Evolutionary conservation across 2,113 vertebrate genomes (phyloP), one percentile per base, ranked within the genome.

Genomic region (Ophiodon elongatus): DNA sequence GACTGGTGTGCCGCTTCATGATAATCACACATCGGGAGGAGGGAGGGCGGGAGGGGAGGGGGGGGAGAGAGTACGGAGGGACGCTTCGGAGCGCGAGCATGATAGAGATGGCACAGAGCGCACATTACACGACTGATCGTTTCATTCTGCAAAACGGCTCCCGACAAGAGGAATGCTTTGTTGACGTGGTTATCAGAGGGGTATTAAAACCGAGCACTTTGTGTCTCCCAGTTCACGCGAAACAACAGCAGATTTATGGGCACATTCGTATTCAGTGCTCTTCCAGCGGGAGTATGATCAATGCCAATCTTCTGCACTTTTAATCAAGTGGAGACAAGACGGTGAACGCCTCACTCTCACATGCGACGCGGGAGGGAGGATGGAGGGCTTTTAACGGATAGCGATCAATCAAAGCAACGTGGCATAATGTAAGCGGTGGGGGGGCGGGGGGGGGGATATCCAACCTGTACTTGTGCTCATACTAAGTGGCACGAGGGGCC

Each of bases 11-110:
- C 87, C 67, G 85, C 88, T 89, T 85, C 90, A 92, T 92, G 83
- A 90, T 94, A 93, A 95, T 94, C 92, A 94, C 82, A 89, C 76
- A 88, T 88, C 67, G 82, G 29, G 59, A 75, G 57, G 67, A 67
- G 47, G 73, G 71, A 71, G 47, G 17, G 3, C 6, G n/a, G 57
- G 67, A 67, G 47, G 73, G 71, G 68, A 41, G 17, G 3, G 13
- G n/a, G 68, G 37, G 56, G 35, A 21, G 43, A 47, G 45, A 47
- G 25, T 8, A 4, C 54, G 50, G 33, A 21, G 56, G 21, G 1
- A 8, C 14, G 14, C n/a, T 60, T 63, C 35, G n/a, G 33, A 47
- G 27, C 6, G 73, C 64, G 37, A 65, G 62, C 45, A 70, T 45
- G 25, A 65, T 1, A 13, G 63, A 80, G 52, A 73, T 39, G 68